Percentiles rank a stretch among this genome's conserved stretches.
phyloP scores from a whole-genome alignment of 2,888 invertebrate species.

The Sphinx pinastri region DNA sequence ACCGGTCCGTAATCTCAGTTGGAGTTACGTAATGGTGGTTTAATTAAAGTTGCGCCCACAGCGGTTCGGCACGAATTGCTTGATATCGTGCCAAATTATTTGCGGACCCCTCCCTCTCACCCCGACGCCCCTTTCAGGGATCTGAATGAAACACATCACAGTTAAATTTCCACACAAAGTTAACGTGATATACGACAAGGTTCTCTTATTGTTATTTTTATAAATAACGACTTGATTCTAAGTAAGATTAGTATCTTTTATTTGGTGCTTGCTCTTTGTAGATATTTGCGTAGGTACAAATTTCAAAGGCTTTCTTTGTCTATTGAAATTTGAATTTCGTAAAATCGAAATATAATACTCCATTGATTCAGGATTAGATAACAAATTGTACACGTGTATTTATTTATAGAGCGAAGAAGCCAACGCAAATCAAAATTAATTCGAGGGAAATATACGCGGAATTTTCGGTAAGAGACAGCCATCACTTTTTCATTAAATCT shows the following conservation, averaged over 20 bases:
- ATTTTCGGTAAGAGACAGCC: background rate
- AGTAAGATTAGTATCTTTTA: background rate
- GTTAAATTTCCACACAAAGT: background rate
- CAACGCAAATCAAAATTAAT: background rate
- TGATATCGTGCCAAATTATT: slow-evolving; percentile 33
- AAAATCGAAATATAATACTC: too few relatives aligned
- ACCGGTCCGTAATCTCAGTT: slow-evolving; percentile 28
- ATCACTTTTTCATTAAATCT: background rate
- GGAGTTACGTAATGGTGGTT: slow-evolving; percentile 43
- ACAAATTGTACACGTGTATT: background rate
- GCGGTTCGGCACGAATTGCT: slow-evolving; percentile 25
- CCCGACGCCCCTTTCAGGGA: slow-evolving; percentile 6
- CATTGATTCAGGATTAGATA: background rate
- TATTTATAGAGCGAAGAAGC: background rate
- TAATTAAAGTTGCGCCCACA: slow-evolving; percentile 51
- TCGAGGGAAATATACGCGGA: background rate
- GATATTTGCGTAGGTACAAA: background rate
- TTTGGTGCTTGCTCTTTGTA: background rate
- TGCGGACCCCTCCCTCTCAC: background rate
- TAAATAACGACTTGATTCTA: background rate
- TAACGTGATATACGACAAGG: background rate
- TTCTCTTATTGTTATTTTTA: background rate
- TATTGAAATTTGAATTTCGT: background rate
- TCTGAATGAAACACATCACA: slow-evolving; percentile 19
- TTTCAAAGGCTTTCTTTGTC: background rate